Percentiles rank a stretch among this genome's conserved stretches.
These are phyloP conservation scores for Zoanthus sansibaricus DNA, from an alignment of 92 coral and sea anemone species.

Conservation along the genomic window DNA sequence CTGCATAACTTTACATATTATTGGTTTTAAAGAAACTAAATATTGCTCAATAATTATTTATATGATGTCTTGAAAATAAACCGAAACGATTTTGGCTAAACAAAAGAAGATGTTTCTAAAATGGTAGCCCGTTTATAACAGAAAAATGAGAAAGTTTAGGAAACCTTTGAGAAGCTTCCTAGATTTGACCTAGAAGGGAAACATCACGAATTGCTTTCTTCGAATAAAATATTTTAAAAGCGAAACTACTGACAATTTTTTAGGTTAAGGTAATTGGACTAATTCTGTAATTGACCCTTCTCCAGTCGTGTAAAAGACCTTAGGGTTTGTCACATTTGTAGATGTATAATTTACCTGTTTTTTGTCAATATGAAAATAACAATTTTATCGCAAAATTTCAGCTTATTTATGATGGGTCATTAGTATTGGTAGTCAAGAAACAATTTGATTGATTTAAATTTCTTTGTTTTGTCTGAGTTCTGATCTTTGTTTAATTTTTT, in stretches of 20 bases:
- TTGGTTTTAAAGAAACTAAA: neutral
- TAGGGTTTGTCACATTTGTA: neutral
- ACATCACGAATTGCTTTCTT: neutral
- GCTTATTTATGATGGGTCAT: neutral
- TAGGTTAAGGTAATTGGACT: neutral
- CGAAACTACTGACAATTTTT: neutral
- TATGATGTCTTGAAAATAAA: neutral
- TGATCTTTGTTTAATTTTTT: neutral
- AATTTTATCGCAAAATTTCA: neutral
- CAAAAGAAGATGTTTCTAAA: neutral
- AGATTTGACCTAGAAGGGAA: neutral
- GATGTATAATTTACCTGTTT: neutral
- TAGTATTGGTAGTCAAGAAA: neutral
- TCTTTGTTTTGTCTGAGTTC: neutral
- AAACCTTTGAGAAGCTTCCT: neutral
- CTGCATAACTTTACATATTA: neutral
- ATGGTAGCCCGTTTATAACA: neutral
- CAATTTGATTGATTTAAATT: conserved; percentile 6
- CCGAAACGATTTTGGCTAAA: neutral
- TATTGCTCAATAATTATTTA: neutral
- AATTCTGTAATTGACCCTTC: neutral
- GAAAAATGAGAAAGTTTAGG: neutral
- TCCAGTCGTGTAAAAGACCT: neutral
- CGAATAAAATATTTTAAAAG: neutral
- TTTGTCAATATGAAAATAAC: neutral